Percentiles rank a stretch among this genome's conserved stretches.
These are phyloP conservation scores for Epinotia ramella DNA, from an alignment of 2,888 invertebrate species.

Conservation along the genomic window DNA sequence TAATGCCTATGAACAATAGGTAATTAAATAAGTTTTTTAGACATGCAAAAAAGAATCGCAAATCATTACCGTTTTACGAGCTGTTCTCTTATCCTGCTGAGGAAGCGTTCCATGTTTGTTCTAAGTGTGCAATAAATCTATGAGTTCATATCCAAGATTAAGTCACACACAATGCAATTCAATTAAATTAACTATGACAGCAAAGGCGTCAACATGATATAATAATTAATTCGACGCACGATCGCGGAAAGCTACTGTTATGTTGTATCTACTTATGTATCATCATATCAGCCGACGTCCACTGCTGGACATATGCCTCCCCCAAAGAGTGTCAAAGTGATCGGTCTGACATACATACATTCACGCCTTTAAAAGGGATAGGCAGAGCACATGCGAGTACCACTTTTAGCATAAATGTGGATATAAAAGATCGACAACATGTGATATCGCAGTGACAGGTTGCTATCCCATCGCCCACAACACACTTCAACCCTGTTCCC, in stretches of 20 bases:
- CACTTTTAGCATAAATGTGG: too few species aligned
- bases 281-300: too few species aligned
- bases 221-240: conserved; percentile 20
- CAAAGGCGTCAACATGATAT: neutral
- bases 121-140: neutral
- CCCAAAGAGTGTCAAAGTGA: too few species aligned
- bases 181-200: conserved; percentile 20
- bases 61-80: neutral
- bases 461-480: too few species aligned
- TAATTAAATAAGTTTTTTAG: neutral
- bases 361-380: too few species aligned
- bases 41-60: neutral
- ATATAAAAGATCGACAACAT: too few species aligned
- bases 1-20: neutral
- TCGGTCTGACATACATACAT: too few species aligned
- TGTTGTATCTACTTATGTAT: neutral
- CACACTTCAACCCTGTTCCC: too few species aligned
- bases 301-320: too few species aligned
- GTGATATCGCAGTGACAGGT: too few species aligned
- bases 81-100: neutral
- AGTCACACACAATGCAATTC: neutral
- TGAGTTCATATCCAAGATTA: neutral
- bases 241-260: neutral
- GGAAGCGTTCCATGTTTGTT: neutral
- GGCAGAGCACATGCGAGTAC: too few species aligned